Percentiles rank a stretch among this genome's conserved stretches.
Evolutionary conservation across 2,797 vertebrate species (phyloP).

Genomic region (Rhinichthys osculus): DNA sequence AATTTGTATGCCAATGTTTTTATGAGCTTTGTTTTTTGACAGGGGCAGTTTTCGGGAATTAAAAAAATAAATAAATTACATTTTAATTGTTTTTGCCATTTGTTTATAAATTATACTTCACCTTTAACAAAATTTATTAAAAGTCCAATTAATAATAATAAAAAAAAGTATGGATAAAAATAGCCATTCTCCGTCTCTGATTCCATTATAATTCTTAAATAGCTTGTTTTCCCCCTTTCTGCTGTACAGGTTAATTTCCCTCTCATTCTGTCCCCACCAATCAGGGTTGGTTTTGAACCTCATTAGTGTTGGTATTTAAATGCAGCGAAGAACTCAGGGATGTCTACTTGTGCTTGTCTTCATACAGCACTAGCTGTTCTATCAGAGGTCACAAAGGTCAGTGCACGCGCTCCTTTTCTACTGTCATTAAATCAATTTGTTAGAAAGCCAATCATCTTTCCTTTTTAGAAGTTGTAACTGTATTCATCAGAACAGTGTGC

Average conservation of each 20-base stretch:
- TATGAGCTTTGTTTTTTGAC: background rate
- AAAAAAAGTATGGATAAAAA: background rate
- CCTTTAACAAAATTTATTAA: background rate
- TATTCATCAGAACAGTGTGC: constrained; percentile 37
- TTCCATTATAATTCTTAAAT: background rate
- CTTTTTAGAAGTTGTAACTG: constrained; percentile 21
- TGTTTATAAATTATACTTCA: background rate
- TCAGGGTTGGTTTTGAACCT: constrained; percentile 35
- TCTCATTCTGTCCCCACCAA: constrained; percentile 28
- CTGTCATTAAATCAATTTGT: constrained; percentile 41
- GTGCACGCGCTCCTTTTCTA: constrained; percentile 3
- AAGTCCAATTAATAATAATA: background rate
- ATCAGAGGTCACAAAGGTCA: constrained; percentile 37
- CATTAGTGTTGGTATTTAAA: constrained; percentile 50
- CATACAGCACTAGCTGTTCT: constrained; percentile 34
- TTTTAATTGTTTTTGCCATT: background rate
- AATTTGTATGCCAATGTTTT: background rate
- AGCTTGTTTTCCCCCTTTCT: background rate
- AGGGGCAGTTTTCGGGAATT: background rate
- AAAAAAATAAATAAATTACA: background rate
- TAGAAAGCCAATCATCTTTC: constrained; percentile 45
- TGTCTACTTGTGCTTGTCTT: constrained; percentile 22
- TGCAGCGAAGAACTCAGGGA: constrained; percentile 15
- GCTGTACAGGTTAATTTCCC: constrained; percentile 3
- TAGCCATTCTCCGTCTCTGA: background rate